Percentiles rank a stretch among this genome's conserved stretches.
These are phyloP conservation scores for Lasius platythorax DNA, from an alignment of 2,888 invertebrate genomes.

Conservation along the genomic window DNA sequence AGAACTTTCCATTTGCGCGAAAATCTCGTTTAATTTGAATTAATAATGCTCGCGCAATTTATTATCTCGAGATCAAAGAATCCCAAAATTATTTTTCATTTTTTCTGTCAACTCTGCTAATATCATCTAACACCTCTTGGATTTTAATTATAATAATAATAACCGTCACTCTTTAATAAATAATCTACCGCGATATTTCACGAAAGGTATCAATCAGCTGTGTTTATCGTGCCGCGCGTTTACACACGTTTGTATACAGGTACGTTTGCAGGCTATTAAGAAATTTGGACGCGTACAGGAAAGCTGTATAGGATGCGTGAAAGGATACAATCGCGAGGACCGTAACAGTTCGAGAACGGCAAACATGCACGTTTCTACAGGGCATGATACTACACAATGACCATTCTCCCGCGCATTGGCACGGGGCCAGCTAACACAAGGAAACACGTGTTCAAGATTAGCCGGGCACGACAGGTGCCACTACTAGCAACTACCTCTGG, in stretches of 20 bases:
- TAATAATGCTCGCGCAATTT: neutral
- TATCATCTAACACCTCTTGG: neutral
- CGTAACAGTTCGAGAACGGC: constrained; percentile 47
- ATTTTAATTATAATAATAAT: constrained; percentile 12
- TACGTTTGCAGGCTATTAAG: constrained; percentile 18
- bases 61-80: neutral
- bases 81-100: neutral
- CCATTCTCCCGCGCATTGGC: constrained; percentile 78
- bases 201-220: neutral
- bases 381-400: constrained; percentile 72
- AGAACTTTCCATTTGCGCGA: neutral
- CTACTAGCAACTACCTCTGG: constrained; percentile 71
- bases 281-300: neutral
- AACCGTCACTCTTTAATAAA: neutral
- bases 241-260: neutral
- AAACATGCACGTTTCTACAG: constrained; percentile 54
- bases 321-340: constrained; percentile 34
- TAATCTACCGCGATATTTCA: neutral
- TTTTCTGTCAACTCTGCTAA: neutral
- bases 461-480: constrained; percentile 84
- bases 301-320: neutral
- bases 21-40: neutral
- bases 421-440: constrained; percentile 80
- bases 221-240: neutral
- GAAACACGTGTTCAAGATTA: constrained; percentile 85